A percentile compares a stretch with the other conserved stretches of the same genome.
These are phyloP conservation scores for Acanthurus tractus DNA, from an alignment of 2,797 vertebrate species.

Conservation along the genomic window DNA sequence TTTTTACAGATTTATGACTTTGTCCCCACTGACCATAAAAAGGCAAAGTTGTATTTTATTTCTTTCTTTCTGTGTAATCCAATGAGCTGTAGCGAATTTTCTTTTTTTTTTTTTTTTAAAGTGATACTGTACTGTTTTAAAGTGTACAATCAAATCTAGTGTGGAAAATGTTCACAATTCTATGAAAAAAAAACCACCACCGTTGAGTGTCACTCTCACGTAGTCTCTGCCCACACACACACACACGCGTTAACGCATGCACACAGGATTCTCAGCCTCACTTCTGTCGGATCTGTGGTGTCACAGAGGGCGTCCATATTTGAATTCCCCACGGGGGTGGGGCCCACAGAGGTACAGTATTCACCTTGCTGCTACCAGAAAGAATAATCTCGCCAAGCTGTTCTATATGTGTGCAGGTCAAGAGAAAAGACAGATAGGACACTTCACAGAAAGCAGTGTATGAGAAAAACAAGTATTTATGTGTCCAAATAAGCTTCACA, in stretches of 20 bases:
- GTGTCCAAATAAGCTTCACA: slow-evolving; percentile 82
- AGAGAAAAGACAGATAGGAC: slow-evolving; percentile 51
- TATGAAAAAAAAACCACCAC: slow-evolving; percentile 47
- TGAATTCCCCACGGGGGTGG: slow-evolving; percentile 79
- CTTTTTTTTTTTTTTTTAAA: slow-evolving; percentile 32
- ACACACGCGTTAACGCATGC: slow-evolving; percentile 45
- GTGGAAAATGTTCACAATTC: slow-evolving; percentile 72
- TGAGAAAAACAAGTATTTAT: slow-evolving; percentile 63
- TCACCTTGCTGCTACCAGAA: slow-evolving; percentile 86
- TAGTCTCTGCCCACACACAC: slow-evolving; percentile 60
- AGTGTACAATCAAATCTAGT: slow-evolving; percentile 87
- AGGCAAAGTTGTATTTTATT: slow-evolving; percentile 48
- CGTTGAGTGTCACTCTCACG: slow-evolving; percentile 65
- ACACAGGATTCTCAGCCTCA: slow-evolving; percentile 48
- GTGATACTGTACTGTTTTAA: slow-evolving; percentile 86
- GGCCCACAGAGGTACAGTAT: slow-evolving; percentile 81
- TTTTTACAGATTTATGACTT: slow-evolving; percentile 81
- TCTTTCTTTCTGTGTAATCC: slow-evolving; percentile 50
- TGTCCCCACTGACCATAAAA: slow-evolving; percentile 60
- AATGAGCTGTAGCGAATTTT: slow-evolving; percentile 71
- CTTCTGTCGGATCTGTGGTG: slow-evolving; percentile 29
- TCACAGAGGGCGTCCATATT: slow-evolving; percentile 63
- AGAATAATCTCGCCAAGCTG: slow-evolving; percentile 72
- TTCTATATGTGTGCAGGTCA: slow-evolving; percentile 25
- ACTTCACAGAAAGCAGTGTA: slow-evolving; percentile 53